Conservation (phyloP, 2,888 invertebrate species). For the Blastobasis adustella region DNA sequence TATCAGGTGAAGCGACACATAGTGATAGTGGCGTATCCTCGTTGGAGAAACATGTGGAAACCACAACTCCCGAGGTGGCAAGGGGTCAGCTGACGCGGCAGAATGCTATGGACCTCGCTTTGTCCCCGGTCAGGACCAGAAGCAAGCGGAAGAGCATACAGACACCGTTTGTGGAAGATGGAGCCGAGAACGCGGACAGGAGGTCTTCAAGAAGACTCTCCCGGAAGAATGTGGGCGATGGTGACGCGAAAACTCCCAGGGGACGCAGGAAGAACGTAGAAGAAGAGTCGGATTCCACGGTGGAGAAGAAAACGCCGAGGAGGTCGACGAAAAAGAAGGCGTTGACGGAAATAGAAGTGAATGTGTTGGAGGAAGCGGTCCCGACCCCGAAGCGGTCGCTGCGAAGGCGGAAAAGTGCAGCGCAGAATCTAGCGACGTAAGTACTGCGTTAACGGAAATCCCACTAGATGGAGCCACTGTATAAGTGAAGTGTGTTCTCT, state of each 20-base stretch:
- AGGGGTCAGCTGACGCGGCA: no score
- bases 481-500: no score
- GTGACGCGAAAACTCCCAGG: neutral
- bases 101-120: no score
- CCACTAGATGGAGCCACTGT: no score
- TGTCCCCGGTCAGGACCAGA: slow-evolving; percentile 1
- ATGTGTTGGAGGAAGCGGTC: slow-evolving; percentile 13
- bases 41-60: no score
- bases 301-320: neutral
- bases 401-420: slow-evolving; percentile 16
- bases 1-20: no score
- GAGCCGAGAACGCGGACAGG: neutral
- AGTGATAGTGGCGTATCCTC: no score
- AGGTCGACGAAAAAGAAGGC: slow-evolving; percentile 23
- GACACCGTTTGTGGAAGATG: neutral
- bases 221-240: neutral
- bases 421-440: neutral
- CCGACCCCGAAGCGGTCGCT: slow-evolving; percentile 23
- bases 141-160: neutral
- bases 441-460: neutral
- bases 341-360: slow-evolving; percentile 24
- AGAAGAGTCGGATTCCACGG: neutral
- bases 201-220: neutral
- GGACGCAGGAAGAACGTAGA: neutral
- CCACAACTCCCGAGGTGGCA: no score